Conservation (phyloP, 2,797 vertebrate genomes). For the Pelodytes ibericus region DNA sequence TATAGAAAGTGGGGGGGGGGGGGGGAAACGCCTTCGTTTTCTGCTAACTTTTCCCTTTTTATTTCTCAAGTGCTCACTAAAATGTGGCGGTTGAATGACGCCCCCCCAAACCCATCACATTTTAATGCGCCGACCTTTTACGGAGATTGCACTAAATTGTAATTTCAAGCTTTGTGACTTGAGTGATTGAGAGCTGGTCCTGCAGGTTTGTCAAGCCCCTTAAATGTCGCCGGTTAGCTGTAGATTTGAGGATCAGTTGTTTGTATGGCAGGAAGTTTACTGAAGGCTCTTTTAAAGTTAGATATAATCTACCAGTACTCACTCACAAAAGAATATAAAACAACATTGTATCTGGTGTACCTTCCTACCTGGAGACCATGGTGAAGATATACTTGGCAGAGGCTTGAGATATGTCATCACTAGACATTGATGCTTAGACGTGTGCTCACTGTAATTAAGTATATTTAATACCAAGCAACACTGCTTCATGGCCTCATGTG, state of each 20-base stretch:
- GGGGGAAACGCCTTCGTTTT: constrained; percentile 14
- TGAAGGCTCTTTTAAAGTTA: too few relatives aligned
- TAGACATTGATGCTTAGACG: too few relatives aligned
- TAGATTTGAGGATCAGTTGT: neutral
- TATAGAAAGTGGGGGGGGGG: constrained; percentile 14
- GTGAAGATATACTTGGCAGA: too few relatives aligned
- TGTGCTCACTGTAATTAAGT: too few relatives aligned
- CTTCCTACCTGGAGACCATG: too few relatives aligned
- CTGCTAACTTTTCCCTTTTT: constrained; percentile 29
- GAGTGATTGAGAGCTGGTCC: neutral
- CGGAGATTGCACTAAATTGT: constrained; percentile 2
- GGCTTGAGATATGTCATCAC: too few relatives aligned
- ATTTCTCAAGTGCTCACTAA: constrained; percentile 11
- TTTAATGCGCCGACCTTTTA: constrained; percentile 48
- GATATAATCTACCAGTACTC: too few relatives aligned
- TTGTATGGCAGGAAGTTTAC: neutral
- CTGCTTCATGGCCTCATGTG: too few relatives aligned
- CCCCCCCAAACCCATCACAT: constrained; percentile 30
- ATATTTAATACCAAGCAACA: too few relatives aligned
- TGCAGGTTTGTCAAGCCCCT: neutral
- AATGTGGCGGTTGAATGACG: neutral
- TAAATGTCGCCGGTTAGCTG: constrained; percentile 16
- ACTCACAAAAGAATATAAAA: too few relatives aligned
- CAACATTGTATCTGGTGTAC: too few relatives aligned
- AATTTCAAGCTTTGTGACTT: neutral